Conservation (phyloP, 2,888 invertebrate genomes). For the Ramazzottius varieornatus region DNA sequence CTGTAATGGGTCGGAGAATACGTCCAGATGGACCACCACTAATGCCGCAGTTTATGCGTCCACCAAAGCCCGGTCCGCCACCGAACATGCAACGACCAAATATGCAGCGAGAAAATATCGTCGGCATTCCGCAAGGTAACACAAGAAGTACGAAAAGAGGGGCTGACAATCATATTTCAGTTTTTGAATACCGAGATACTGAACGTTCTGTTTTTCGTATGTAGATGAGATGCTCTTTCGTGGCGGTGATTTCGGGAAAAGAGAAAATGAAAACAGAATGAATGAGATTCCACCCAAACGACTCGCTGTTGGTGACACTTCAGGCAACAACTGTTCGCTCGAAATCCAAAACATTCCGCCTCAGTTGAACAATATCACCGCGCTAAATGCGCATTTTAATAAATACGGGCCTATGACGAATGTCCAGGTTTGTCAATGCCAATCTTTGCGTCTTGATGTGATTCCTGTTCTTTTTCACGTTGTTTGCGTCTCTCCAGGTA, state of each 20-base stretch:
- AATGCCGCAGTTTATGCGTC: neutral
- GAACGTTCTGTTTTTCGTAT: too few species aligned
- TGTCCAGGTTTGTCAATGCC: neutral
- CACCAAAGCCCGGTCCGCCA: neutral
- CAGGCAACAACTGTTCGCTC: neutral
- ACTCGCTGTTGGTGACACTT: neutral
- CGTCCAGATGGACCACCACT: neutral
- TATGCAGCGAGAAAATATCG: too few species aligned
- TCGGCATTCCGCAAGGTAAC: neutral
- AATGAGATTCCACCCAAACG: neutral
- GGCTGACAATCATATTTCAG: too few species aligned
- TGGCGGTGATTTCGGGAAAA: neutral
- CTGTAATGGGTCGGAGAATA: neutral
- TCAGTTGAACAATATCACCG: neutral
- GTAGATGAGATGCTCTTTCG: too few species aligned
- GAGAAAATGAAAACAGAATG: neutral
- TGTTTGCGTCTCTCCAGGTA: neutral
- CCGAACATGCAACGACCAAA: neutral
- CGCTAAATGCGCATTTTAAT: neutral
- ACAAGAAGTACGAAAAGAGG: too few species aligned
- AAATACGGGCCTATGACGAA: neutral
- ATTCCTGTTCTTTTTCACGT: neutral
- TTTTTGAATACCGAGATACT: too few species aligned
- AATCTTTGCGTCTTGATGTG: neutral
- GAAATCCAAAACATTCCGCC: neutral